phyloP scores from a whole-genome alignment of 2,113 vertebrate species.

The Syngnathus scovelli region DNA sequence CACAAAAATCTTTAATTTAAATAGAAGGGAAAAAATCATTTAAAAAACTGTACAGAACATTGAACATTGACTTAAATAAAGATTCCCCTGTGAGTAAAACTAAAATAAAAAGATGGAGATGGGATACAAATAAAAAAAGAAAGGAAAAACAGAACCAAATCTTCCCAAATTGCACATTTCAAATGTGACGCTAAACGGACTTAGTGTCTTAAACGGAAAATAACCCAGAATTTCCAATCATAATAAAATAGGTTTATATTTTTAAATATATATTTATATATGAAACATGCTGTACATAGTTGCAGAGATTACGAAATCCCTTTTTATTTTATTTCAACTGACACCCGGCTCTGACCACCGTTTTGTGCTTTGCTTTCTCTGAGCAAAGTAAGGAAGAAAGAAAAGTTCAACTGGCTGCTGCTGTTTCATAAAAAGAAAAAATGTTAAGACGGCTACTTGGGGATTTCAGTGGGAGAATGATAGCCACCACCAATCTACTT shows the following conservation, averaged over 20 bases:
- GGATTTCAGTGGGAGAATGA: background rate
- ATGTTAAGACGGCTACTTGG: background rate
- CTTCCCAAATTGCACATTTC: slow-evolving; percentile 61
- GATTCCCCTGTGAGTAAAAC: slow-evolving; percentile 25
- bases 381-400: slow-evolving; percentile 26
- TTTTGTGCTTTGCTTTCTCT: slow-evolving; percentile 71
- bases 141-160: slow-evolving; percentile 52
- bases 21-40: slow-evolving; percentile 60
- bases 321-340: slow-evolving; percentile 46
- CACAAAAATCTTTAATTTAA: slow-evolving; percentile 80
- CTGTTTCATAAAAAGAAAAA: slow-evolving; percentile 29
- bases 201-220: slow-evolving; percentile 69
- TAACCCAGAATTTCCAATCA: slow-evolving; percentile 66
- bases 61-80: slow-evolving; percentile 74
- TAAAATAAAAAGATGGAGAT: slow-evolving; percentile 53
- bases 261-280: slow-evolving; percentile 76
- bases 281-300: slow-evolving; percentile 73
- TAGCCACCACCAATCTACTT: background rate
- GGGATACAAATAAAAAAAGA: slow-evolving; percentile 38
- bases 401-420: slow-evolving; percentile 46
- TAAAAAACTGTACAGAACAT: slow-evolving; percentile 77
- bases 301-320: slow-evolving; percentile 65
- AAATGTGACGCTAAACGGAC: slow-evolving; percentile 40
- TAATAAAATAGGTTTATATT: slow-evolving; percentile 79
- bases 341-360: slow-evolving; percentile 56